These are phyloP conservation scores for Cynodonichthys magdalenae DNA, from an alignment of 2,797 vertebrate genomes.

Conservation along the genomic window DNA sequence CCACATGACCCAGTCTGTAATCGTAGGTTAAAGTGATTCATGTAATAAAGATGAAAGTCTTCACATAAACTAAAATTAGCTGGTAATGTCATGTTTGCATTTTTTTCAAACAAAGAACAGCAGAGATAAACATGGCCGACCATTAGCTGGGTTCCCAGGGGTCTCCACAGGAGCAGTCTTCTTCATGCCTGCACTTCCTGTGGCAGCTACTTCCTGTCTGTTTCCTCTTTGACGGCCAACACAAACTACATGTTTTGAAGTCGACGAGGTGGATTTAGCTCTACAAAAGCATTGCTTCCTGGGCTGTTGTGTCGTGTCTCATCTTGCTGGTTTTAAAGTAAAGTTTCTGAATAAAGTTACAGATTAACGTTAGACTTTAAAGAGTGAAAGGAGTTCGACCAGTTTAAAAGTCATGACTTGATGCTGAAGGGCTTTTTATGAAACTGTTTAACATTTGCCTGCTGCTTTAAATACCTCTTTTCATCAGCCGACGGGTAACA, in stretches of 20 bases:
- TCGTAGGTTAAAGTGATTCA: not conserved
- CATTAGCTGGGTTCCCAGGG: slow-evolving; percentile 37
- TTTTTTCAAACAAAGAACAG: not conserved
- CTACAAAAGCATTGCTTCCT: slow-evolving; percentile 4
- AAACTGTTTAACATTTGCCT: slow-evolving; percentile 53
- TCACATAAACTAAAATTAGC: not conserved
- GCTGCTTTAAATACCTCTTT: slow-evolving; percentile 59
- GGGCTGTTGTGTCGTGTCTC: not conserved
- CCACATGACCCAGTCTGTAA: not conserved
- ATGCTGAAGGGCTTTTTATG: slow-evolving; percentile 20
- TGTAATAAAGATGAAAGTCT: not conserved
- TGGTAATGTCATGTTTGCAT: not conserved
- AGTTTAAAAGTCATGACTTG: slow-evolving; percentile 19
- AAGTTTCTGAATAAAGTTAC: not conserved
- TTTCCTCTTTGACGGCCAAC: slow-evolving; percentile 76
- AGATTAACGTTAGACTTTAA: slow-evolving; percentile 13
- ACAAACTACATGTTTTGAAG: slow-evolving; percentile 68
- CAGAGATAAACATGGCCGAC: slow-evolving; percentile 47
- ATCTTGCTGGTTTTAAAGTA: not conserved
- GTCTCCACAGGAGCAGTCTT: slow-evolving; percentile 66
- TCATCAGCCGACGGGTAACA: slow-evolving; percentile 32
- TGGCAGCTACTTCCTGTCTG: slow-evolving; percentile 79
- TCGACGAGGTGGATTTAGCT: slow-evolving; percentile 67
- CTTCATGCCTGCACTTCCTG: slow-evolving; percentile 74
- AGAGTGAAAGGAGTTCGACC: slow-evolving; percentile 6